These are phyloP conservation scores for Enteromius unitaeniatus DNA, from an alignment of 2,797 vertebrate species.

Conservation along the genomic window DNA sequence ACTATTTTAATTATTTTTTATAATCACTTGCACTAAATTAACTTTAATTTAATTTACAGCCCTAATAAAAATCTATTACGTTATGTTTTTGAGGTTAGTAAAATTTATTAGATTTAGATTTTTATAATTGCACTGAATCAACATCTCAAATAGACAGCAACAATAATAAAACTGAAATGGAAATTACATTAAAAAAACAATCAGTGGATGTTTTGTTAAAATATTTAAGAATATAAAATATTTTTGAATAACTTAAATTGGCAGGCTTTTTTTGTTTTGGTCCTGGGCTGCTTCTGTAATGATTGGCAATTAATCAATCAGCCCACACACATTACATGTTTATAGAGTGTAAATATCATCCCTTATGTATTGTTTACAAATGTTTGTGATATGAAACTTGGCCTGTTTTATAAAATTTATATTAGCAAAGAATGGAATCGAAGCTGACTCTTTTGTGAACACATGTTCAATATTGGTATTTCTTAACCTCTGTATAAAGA, in stretches of 20 bases:
- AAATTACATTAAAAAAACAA: not conserved
- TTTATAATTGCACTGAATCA: not conserved
- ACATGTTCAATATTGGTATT: not conserved
- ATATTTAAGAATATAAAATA: no score
- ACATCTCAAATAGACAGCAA: not conserved
- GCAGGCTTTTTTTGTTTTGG: not conserved
- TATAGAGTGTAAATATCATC: conserved; percentile 25
- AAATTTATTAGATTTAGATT: not conserved
- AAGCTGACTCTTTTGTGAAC: not conserved
- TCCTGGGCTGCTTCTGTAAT: not conserved
- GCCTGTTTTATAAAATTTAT: not conserved
- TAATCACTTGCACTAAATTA: not conserved
- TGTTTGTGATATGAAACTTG: conserved; percentile 17
- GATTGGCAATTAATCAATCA: conserved; percentile 5
- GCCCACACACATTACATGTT: conserved; percentile 20
- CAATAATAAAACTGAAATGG: not conserved
- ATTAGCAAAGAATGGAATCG: conserved; percentile 14
- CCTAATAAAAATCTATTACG: not conserved
- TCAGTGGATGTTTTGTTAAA: not conserved
- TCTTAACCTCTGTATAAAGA: conserved; percentile 32
- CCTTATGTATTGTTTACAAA: conserved; percentile 36
- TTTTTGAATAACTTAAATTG: no score
- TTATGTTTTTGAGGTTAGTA: not conserved
- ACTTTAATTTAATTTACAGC: not conserved
- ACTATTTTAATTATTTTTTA: not conserved